Percentiles rank a stretch among this genome's conserved stretches.
Conservation (phyloP, 2,797 vertebrate genomes). For the Threskiornis aethiopicus region DNA sequence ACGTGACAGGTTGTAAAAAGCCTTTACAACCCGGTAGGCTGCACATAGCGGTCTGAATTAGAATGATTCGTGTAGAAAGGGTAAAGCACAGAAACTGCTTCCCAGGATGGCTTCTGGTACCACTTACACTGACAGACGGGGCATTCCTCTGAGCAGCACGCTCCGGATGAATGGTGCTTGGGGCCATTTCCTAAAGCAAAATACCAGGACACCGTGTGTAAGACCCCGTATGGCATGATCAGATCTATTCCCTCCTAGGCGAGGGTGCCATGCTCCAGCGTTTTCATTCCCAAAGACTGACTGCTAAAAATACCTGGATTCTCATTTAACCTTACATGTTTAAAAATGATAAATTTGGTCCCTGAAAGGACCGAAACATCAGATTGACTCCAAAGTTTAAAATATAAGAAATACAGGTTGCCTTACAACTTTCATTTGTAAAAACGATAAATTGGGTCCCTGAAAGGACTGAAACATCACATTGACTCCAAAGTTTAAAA, state of each 20-base stretch:
- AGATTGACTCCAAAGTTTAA: neutral
- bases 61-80: neutral
- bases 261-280: no score
- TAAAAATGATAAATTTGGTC: neutral
- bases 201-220: accelerated
- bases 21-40: neutral
- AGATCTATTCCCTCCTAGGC: neutral
- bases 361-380: neutral
- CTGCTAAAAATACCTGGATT: neutral
- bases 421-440: no score
- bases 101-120: neutral
- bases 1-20: neutral
- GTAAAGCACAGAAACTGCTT: neutral
- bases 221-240: accelerated
- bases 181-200: neutral
- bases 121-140: no score
- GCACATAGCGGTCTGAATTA: accelerated
- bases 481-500: neutral
- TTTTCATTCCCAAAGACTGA: neutral
- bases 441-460: no score
- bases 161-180: neutral
- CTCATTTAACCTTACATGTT: neutral
- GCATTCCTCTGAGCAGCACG: neutral
- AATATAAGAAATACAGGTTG: no score
- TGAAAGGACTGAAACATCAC: neutral